Evolutionary conservation across 1,140 invertebrate genomes (phyloP).

Genomic region (Platyscapa corneri): DNA sequence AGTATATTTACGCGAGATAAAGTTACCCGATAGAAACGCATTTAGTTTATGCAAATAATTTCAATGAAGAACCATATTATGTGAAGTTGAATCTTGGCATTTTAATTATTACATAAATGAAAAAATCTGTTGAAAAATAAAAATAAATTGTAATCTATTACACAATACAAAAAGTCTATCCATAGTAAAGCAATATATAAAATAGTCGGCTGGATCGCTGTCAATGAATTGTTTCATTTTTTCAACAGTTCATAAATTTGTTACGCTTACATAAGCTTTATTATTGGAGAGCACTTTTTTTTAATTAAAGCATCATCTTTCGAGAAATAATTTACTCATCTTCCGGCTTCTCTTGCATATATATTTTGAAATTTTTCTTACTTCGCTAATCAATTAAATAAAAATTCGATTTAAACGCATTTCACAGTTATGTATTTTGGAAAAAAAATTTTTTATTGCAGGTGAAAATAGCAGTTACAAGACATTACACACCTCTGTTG

Average conservation of each 20-base stretch:
- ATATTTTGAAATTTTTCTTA: background rate
- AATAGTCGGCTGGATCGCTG: background rate
- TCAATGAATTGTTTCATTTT: background rate
- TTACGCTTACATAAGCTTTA: background rate
- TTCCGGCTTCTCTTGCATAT: background rate
- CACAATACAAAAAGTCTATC: background rate
- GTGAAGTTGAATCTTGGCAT: background rate
- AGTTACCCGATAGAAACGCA: no score
- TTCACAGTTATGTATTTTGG: background rate
- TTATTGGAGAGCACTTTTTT: background rate
- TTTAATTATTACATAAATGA: background rate
- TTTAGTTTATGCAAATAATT: no score
- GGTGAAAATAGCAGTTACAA: conserved; percentile 55
- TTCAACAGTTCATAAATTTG: background rate
- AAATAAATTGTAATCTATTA: background rate
- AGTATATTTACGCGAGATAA: background rate
- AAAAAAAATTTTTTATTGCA: conserved; percentile 34
- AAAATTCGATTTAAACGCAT: background rate
- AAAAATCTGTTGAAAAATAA: background rate
- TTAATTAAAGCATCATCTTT: background rate
- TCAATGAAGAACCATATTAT: no score
- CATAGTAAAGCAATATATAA: background rate
- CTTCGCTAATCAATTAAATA: background rate
- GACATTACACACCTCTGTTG: conserved; percentile 53
- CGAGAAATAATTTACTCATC: background rate